Evolutionary conservation across 1,140 invertebrate species (phyloP).

Genomic region (Lineus longissimus): DNA sequence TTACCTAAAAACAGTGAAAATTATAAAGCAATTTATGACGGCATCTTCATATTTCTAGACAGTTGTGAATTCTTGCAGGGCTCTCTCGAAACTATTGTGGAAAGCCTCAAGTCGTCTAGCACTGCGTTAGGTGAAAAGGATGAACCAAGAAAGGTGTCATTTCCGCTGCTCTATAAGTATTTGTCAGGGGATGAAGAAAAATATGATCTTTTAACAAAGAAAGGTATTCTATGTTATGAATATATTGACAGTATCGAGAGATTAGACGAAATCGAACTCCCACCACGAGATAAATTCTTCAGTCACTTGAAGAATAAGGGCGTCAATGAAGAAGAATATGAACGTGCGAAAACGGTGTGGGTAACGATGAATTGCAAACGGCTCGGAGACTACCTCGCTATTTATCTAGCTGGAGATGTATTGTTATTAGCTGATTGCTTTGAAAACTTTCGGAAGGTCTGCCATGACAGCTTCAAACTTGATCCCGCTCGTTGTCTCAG

Average conservation of each 20-base stretch:
- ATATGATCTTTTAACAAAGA: not conserved
- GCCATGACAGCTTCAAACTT: not conserved
- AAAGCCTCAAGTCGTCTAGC: too few relatives aligned
- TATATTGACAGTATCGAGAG: not conserved
- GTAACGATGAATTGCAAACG: not conserved
- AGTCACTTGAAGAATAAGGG: not conserved
- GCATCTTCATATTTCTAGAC: too few relatives aligned
- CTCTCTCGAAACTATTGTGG: too few relatives aligned
- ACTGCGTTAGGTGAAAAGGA: too few relatives aligned
- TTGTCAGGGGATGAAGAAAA: too few relatives aligned
- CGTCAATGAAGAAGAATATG: not conserved
- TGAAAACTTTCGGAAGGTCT: not conserved
- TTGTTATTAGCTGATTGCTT: constrained; percentile 1
- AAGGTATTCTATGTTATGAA: not conserved
- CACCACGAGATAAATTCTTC: not conserved
- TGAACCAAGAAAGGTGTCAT: too few relatives aligned
- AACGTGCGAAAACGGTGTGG: not conserved
- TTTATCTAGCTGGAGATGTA: not conserved
- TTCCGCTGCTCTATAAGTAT: too few relatives aligned
- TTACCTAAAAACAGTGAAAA: too few relatives aligned
- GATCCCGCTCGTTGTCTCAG: not conserved
- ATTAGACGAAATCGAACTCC: not conserved
- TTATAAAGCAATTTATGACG: too few relatives aligned
- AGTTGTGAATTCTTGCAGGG: too few relatives aligned
- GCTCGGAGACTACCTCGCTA: not conserved